These are phyloP conservation scores for Dinomys branickii DNA, from an alignment of 2,113 vertebrate genomes.

Conservation along the genomic window DNA sequence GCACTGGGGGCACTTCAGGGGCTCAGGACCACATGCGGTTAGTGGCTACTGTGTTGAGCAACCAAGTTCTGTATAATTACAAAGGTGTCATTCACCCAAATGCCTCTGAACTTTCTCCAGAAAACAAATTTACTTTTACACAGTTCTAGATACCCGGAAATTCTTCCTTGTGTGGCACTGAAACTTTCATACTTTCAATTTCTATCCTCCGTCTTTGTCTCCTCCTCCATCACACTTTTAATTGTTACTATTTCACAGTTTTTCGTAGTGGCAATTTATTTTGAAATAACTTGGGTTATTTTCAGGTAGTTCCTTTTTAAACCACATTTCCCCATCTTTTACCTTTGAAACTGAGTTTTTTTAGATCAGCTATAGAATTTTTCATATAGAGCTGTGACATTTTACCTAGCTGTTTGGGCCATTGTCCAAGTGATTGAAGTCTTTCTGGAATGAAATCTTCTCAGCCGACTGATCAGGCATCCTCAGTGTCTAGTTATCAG, in stretches of 20 bases:
- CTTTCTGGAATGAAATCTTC: constrained; percentile 2
- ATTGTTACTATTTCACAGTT: not conserved
- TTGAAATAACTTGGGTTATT: not conserved
- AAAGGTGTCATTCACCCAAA: not conserved
- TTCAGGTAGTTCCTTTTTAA: not conserved
- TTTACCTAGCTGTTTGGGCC: not conserved
- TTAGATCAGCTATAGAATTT: not conserved
- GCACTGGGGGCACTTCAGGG: not conserved
- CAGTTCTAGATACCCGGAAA: not conserved
- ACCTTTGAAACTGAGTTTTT: not conserved
- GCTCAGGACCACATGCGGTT: not conserved
- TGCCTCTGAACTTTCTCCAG: not conserved
- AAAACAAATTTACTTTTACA: not conserved
- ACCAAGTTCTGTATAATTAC: not conserved
- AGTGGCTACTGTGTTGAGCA: not conserved
- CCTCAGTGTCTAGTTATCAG: not conserved
- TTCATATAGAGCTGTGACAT: not conserved
- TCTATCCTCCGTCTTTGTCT: not conserved
- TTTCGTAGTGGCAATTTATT: not conserved
- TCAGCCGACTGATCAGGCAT: not conserved
- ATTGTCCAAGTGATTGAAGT: not conserved
- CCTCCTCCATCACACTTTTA: not conserved
- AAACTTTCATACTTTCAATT: not conserved
- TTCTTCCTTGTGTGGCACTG: not conserved
- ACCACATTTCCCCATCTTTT: not conserved